Percentiles rank a stretch among this genome's conserved stretches.
Conservation (phyloP, 2,797 vertebrate genomes). For the Knipowitschia caucasica region DNA sequence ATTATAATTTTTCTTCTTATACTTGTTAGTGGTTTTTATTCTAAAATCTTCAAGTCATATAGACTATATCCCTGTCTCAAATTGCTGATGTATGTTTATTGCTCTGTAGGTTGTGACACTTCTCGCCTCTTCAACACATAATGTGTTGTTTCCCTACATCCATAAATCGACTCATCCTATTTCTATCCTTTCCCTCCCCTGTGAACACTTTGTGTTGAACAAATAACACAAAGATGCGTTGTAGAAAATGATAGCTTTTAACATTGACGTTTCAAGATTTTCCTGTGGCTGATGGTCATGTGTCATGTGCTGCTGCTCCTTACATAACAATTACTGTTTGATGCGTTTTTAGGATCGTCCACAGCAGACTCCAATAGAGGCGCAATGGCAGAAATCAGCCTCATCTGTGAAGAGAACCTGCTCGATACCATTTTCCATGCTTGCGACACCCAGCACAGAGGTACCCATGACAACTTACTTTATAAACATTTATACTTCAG, state of each 20-base stretch:
- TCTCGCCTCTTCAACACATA: too few species aligned
- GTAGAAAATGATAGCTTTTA: background rate
- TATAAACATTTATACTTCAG: background rate
- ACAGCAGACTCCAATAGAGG: constrained; percentile 51
- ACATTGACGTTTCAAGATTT: background rate
- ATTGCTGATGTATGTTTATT: too few species aligned
- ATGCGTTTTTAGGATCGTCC: constrained; percentile 35
- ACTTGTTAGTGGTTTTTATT: too few species aligned
- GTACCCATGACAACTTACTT: constrained; percentile 52
- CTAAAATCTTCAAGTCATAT: too few species aligned
- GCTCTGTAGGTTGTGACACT: too few species aligned
- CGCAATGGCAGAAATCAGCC: constrained; percentile 57
- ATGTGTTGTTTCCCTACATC: background rate
- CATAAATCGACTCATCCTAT: background rate
- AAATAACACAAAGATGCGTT: background rate
- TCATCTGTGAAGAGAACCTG: constrained; percentile 84
- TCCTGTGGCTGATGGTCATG: background rate
- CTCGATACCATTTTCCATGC: constrained; percentile 84
- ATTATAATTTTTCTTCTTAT: background rate
- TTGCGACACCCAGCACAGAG: constrained; percentile 79
- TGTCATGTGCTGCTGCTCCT: constrained; percentile 47
- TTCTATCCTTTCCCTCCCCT: background rate
- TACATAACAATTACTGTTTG: constrained; percentile 18
- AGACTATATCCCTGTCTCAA: too few species aligned
- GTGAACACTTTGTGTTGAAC: background rate